Base-by-base conservation (phyloP, 2,113 vertebrate species). In the Nanorana parkeri region DNA sequence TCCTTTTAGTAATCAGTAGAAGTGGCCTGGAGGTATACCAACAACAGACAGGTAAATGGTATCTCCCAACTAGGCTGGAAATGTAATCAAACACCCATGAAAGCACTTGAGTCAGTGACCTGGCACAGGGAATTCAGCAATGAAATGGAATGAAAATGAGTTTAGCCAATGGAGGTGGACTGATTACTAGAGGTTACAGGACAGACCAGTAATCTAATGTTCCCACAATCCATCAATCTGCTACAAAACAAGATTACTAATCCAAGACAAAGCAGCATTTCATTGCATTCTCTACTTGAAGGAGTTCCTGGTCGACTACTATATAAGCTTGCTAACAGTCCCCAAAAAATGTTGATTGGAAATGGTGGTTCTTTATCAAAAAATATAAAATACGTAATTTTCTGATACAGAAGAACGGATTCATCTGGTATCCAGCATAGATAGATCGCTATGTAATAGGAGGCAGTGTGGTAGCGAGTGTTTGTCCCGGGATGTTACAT, bases 401-500 rank as follows among this genome's bases (percentile, higher is more conserved):
- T 82, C 80, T 82, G 71, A 82, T 75, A 82, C 80, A 82, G 71
- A 75, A 82, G 69, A 82, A 75, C 71, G 56, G 61, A 75, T 65
- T 58, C 16, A 13, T 75, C 55, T 67, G 28, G 66, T 58, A 58
- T 67, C 80, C 69, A 75, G 69, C 85, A 80, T 84, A 84, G 85
- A 82, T 78, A 87, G 84, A 77, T 63, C 58, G 17, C 29, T 3
- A 13, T 47, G 23, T 82, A 85, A 89, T 78, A 75, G 56, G 76
- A 78, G 81, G 80, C 78, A 71, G 77, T 3, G 80, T 84, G 85
- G 68, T 58, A 80, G 84, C 23, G 83, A 32, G 74, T 85, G 68
- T 84, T 86, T 81, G 82, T 55, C n/a, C 41, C 13, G 0, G 87
- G 71, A 75, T 4, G 88, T 93, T 93, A 97, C 91, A 97, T 96